A percentile compares a stretch with the other conserved stretches of the same genome.
phyloP scores from a whole-genome alignment of 1,140 invertebrate genomes.

The Diachasma alloeum region DNA sequence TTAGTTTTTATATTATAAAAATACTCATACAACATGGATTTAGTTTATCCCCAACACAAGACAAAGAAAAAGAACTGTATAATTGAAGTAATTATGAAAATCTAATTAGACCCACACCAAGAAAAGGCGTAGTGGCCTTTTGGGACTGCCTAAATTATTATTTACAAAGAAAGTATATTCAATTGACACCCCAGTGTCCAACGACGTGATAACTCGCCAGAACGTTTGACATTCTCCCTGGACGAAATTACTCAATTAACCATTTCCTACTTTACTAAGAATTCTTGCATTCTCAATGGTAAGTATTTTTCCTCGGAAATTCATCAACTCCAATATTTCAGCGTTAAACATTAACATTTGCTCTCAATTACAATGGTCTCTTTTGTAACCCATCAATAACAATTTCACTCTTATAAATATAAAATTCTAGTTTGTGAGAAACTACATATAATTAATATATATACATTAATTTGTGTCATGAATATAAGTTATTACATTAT shows the following conservation, averaged over 20 bases:
- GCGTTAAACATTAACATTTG: not conserved
- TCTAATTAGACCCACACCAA: conserved; percentile 32
- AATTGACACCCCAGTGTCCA: not conserved
- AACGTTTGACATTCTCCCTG: not conserved
- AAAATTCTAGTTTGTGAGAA: not conserved
- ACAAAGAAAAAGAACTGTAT: conserved; percentile 35
- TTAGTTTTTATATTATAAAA: conserved; percentile 45
- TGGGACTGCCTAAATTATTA: conserved; percentile 11
- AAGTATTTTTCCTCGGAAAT: not conserved
- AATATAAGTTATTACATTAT: conserved; percentile 58
- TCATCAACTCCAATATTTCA: not conserved
- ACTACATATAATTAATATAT: conserved; percentile 27
- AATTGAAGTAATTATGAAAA: conserved; percentile 29
- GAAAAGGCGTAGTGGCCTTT: conserved; percentile 13
- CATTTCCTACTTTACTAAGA: not conserved
- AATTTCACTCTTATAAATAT: not conserved
- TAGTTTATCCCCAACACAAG: conserved; percentile 42
- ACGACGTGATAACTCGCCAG: not conserved
- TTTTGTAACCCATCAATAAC: not conserved
- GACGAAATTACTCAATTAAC: no score
- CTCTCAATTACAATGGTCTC: not conserved
- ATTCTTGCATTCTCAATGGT: not conserved
- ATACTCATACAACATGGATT: conserved; percentile 42
- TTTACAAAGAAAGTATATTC: not conserved
- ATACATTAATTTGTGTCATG: conserved; percentile 46